Conservation (phyloP, 2,113 vertebrate genomes). For the Gallinago media region DNA sequence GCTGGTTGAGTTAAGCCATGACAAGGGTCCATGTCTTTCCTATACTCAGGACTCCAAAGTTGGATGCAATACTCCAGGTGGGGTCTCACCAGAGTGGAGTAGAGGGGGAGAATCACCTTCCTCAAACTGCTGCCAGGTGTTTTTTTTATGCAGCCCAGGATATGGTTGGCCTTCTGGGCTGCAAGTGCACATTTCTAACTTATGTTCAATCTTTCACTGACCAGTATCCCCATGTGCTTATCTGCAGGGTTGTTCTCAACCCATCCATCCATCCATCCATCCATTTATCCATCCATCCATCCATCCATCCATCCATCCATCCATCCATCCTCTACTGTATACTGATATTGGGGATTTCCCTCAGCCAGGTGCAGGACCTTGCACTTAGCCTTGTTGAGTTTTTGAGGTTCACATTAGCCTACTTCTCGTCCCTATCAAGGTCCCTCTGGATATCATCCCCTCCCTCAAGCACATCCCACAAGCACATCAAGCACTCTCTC, state of each 20-base stretch:
- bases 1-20: not conserved
- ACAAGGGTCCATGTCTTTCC: not conserved
- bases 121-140: not conserved
- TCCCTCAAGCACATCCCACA: too few species aligned
- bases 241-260: not conserved
- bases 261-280: not conserved
- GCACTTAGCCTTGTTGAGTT: not conserved
- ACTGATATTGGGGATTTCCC: not conserved
- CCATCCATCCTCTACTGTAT: not conserved
- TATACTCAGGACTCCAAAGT: not conserved
- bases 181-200: not conserved
- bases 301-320: too few species aligned
- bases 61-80: not conserved
- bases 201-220: not conserved
- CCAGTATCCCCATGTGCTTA: not conserved
- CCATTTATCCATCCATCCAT: too few species aligned
- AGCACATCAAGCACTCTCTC: not conserved
- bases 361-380: not conserved
- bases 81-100: not conserved
- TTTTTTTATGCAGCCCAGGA: not conserved
- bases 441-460: too few species aligned
- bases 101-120: not conserved
- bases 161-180: not conserved
- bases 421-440: not conserved
- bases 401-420: not conserved